phyloP scores from a whole-genome alignment of 2,888 invertebrate genomes.

The Terebella lapidaria region DNA sequence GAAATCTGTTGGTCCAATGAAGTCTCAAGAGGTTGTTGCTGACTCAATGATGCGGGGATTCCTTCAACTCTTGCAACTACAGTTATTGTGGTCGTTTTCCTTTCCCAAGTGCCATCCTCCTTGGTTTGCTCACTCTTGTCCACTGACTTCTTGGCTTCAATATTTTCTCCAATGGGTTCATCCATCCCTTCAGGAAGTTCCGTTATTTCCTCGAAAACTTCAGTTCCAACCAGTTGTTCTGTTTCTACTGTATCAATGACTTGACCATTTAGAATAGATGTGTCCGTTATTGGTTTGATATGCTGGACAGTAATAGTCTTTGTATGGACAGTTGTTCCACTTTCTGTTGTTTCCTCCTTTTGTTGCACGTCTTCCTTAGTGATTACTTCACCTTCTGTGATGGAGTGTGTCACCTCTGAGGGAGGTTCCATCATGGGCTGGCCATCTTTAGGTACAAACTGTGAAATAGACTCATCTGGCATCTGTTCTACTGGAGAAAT shows the following conservation, averaged over 20 bases:
- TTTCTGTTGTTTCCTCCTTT: not conserved
- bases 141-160: not conserved
- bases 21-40: no score
- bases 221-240: not conserved
- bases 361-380: not conserved
- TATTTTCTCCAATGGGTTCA: not conserved
- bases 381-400: not conserved
- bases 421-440: no score
- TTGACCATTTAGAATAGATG: no score
- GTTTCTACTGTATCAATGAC: not conserved
- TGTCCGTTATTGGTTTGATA: not conserved
- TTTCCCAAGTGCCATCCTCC: not conserved
- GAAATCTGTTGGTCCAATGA: no score
- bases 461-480: no score
- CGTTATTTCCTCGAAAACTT: not conserved
- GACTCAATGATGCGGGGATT: no score
- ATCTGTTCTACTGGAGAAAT: no score
- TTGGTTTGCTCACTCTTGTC: not conserved
- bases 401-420: not conserved
- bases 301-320: not conserved
- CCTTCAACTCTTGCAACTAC: no score
- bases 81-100: not conserved
- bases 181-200: not conserved
- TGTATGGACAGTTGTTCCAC: not conserved
- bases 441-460: no score